Base-by-base conservation (phyloP, 30 jellyfish, hydroid and myxozoan genomes). In the Chironex yamaguchii region DNA sequence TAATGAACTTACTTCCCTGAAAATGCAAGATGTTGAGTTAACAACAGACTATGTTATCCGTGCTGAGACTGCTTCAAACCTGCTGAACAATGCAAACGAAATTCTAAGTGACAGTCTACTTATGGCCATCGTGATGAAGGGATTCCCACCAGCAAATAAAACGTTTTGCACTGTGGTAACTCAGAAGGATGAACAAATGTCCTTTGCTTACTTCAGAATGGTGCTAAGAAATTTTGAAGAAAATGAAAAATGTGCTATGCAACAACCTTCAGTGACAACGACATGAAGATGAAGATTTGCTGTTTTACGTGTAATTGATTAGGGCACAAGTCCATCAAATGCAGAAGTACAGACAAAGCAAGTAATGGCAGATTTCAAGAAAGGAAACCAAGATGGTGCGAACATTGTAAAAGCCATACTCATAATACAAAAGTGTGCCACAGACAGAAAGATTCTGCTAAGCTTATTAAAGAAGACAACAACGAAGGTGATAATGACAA, bases 51-150 rank as follows among this genome's bases (percentile, higher is more conserved):
- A 76, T 32, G 67, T 76, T 17, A 52, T 76, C 32, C 84, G 89
- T 28, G 89, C 84, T 24, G 89, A 76, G 52, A 31, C 89, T 34
- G 89, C 89, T 51, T 62, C 84, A 76, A 68, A 66, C 21, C 64
- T 81, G n/a, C 49, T 76, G 62, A 52, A 32, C 20, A 76, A 30
- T 67, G 52, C 89, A 31, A 75, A 75, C 23, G 94, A 71, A 54
- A 73, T 25, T 4, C 50, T 42, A 2, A 70, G 91, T 22, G 94
- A 84, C 58, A 67, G 74, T 0, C 92, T 73, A 31, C 92, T 84
- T 30, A 81, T 84, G 17, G 94, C 94, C 1, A 84, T 73, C 91
- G 34, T 73, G 1, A 48, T 84, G 28, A 73, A 84, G 33, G 93
- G 96, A 1, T 87, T 76, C 0, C 89, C 88, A 48, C 79, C 50